These are phyloP conservation scores for Pristionchus pacificus DNA, from an alignment of 1,140 invertebrate genomes.

Conservation along the genomic window DNA sequence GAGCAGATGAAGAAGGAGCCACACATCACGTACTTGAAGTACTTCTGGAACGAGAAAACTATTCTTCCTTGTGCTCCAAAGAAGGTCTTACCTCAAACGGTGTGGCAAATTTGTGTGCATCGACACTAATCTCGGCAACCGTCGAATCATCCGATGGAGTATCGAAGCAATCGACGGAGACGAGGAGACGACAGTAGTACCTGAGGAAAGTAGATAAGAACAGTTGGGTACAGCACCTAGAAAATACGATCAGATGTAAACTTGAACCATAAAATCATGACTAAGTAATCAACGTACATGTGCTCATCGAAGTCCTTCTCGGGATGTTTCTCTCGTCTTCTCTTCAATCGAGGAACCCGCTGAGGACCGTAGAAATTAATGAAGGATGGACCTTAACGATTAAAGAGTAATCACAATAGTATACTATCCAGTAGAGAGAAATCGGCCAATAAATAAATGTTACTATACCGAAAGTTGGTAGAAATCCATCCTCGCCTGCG, in stretches of 20 bases:
- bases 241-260: neutral
- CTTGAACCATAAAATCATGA: neutral
- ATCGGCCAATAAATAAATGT: too few relatives aligned
- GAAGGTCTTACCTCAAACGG: neutral
- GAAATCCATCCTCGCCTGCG: neutral
- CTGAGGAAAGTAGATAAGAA: neutral
- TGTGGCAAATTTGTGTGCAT: neutral
- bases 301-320: neutral
- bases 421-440: too few relatives aligned
- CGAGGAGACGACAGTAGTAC: neutral
- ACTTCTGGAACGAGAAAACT: neutral
- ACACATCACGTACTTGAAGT: neutral
- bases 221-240: neutral
- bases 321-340: neutral
- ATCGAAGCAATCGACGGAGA: neutral
- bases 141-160: neutral
- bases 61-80: neutral
- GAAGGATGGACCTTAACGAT: neutral
- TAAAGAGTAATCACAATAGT: too few relatives aligned
- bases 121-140: neutral
- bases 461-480: neutral
- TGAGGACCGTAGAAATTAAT: neutral
- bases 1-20: neutral
- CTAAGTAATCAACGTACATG: neutral
- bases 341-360: neutral